Evolutionary conservation across 2,888 invertebrate genomes (phyloP).

Genomic region (Thecophora atra): DNA sequence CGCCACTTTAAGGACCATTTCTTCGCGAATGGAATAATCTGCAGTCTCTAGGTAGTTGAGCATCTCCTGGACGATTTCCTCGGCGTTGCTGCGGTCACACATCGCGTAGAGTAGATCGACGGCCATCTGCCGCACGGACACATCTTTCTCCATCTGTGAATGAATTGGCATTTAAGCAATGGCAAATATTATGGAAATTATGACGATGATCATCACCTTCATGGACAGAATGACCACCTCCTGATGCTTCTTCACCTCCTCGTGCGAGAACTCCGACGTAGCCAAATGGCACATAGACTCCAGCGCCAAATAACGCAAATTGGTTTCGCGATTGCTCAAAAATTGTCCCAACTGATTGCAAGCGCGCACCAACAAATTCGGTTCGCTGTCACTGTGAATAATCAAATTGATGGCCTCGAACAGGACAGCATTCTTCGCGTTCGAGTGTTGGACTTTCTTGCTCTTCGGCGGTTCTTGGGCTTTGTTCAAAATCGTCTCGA

Average conservation of each 20-base stretch:
- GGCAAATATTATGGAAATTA: not conserved
- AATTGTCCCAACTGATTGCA: conserved; percentile 99
- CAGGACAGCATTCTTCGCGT: conserved; percentile 99
- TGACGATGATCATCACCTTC: conserved; percentile 71
- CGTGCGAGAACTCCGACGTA: conserved; percentile 98
- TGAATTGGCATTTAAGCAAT: not conserved
- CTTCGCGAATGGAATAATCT: conserved; percentile 99
- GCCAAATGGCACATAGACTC: conserved; percentile 99
- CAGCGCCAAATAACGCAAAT: conserved; percentile 94
- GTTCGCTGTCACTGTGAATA: conserved; percentile 98
- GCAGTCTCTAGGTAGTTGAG: conserved; percentile 98
- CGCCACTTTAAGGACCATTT: conserved; percentile 99
- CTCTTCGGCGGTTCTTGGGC: conserved; percentile 99
- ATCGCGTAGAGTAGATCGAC: conserved; percentile 99
- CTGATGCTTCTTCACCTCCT: conserved; percentile 99
- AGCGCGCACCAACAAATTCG: conserved; percentile 94
- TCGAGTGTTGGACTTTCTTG: conserved; percentile 99
- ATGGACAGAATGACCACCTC: conserved; percentile 98
- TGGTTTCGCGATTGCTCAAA: conserved; percentile 95
- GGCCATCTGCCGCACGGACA: conserved; percentile 96
- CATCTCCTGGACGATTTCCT: conserved; percentile 99
- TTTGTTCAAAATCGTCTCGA: conserved; percentile 98
- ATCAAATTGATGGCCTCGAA: conserved; percentile 99
- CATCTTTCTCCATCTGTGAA: conserved; percentile 93
- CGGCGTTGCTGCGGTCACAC: conserved; percentile 99